phyloP scores from a whole-genome alignment of 2,888 invertebrate genomes.

The Tachina lurida region DNA sequence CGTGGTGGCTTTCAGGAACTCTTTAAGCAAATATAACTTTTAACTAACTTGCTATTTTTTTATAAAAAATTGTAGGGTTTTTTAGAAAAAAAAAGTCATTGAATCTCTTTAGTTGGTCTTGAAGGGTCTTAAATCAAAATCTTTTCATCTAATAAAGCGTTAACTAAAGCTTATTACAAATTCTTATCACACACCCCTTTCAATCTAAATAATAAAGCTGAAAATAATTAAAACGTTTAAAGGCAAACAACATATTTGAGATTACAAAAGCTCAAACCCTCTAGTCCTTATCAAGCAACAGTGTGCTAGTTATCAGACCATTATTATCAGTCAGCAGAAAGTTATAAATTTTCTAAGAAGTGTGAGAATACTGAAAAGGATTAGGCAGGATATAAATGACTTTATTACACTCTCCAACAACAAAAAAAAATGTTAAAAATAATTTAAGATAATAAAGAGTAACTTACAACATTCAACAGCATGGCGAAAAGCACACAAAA shows the following conservation, averaged over 20 bases:
- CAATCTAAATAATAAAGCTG: not conserved
- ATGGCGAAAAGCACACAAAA: slow-evolving; percentile 78
- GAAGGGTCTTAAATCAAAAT: too few species aligned
- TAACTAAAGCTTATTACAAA: slow-evolving; percentile 20
- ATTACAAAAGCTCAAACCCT: not conserved
- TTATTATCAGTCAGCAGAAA: not conserved
- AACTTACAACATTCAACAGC: slow-evolving; percentile 77
- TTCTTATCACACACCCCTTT: not conserved
- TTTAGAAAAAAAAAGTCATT: too few species aligned
- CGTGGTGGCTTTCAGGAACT: too few species aligned
- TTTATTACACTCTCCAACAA: slow-evolving; percentile 1
- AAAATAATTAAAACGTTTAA: slow-evolving; percentile 2
- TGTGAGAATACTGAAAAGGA: slow-evolving; percentile 24
- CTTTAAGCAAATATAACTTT: too few species aligned
- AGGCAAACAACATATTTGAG: not conserved
- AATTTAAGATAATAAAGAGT: not conserved
- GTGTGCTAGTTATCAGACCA: slow-evolving; percentile 25
- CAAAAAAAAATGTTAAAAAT: not conserved
- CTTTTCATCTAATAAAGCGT: not conserved
- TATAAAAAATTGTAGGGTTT: too few species aligned
- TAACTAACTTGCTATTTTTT: too few species aligned
- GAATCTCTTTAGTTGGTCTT: too few species aligned
- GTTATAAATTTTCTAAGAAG: slow-evolving; percentile 5
- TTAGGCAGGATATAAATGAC: slow-evolving; percentile 48
- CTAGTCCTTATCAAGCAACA: slow-evolving; percentile 1